Evolutionary conservation across 2,797 vertebrate genomes (phyloP).

Genomic region (Danio aesculapii): DNA sequence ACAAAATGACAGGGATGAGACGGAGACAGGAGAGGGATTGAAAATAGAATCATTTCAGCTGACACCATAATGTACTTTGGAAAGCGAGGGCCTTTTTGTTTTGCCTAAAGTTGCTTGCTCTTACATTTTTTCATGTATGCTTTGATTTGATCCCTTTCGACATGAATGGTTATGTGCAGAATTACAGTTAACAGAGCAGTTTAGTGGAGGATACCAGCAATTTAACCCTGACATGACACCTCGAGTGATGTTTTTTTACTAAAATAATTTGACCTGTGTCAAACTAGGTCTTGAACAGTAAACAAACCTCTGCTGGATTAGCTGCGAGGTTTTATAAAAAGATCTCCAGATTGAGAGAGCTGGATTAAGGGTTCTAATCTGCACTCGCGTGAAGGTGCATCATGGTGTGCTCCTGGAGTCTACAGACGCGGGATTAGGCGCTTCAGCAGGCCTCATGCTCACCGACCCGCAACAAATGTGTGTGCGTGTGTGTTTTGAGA

Average conservation of each 20-base stretch:
- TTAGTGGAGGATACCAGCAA: background rate
- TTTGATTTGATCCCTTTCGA: background rate
- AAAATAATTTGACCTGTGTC: slow-evolving; percentile 27
- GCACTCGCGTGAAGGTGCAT: slow-evolving; percentile 42
- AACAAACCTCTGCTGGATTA: slow-evolving; percentile 63
- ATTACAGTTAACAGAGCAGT: background rate
- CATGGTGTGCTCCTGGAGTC: slow-evolving; percentile 49
- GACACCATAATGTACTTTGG: slow-evolving; percentile 9
- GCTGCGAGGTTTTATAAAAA: slow-evolving; percentile 58
- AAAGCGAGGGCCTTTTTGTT: slow-evolving; percentile 17
- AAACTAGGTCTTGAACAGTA: slow-evolving; percentile 46
- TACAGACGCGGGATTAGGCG: slow-evolving; percentile 49
- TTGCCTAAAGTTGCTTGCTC: background rate
- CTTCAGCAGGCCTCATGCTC: slow-evolving; percentile 47
- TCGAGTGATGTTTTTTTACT: background rate
- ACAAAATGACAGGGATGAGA: slow-evolving; percentile 77
- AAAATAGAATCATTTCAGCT: slow-evolving; percentile 56
- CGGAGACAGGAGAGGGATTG: slow-evolving; percentile 50
- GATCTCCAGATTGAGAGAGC: slow-evolving; percentile 58
- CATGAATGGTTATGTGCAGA: background rate
- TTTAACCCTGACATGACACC: slow-evolving; percentile 6
- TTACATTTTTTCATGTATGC: background rate
- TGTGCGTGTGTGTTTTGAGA: slow-evolving; percentile 9
- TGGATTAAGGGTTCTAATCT: slow-evolving; percentile 59
- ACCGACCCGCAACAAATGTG: slow-evolving; percentile 42